Conservation (phyloP, 2,888 invertebrate genomes). For the Coremacera marginata region DNA sequence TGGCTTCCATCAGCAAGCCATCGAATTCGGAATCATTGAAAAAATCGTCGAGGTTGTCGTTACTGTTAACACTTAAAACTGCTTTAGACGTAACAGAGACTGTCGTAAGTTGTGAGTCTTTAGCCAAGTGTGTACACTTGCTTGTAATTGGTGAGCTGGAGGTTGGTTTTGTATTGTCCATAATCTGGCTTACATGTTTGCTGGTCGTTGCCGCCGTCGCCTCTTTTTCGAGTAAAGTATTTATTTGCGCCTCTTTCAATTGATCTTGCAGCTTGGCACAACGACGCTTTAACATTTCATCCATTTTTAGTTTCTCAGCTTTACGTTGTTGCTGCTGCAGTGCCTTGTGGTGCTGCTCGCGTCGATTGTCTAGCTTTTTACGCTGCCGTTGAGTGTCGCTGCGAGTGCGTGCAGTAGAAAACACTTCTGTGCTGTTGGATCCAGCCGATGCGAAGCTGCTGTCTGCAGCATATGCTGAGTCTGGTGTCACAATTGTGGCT, state of each 20-base stretch:
- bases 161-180: not conserved
- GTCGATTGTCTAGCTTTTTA: slow-evolving; percentile 46
- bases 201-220: not conserved
- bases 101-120: not conserved
- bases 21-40: slow-evolving; percentile 64
- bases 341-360: slow-evolving; percentile 53
- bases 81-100: not conserved
- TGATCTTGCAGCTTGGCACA: slow-evolving; percentile 60
- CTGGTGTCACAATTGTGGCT: slow-evolving; percentile 43
- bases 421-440: slow-evolving; percentile 43
- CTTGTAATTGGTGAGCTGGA: not conserved
- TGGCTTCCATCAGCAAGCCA: slow-evolving; percentile 60
- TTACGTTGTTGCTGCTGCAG: slow-evolving; percentile 55
- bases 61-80: not conserved
- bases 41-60: slow-evolving; percentile 52
- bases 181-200: slow-evolving; percentile 26
- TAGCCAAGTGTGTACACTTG: not conserved
- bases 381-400: slow-evolving; percentile 38
- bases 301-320: slow-evolving; percentile 56
- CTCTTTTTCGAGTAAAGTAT: not conserved
- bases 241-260: slow-evolving; percentile 50
- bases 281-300: slow-evolving; percentile 59
- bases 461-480: slow-evolving; percentile 51
- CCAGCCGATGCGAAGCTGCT: slow-evolving; percentile 58
- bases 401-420: slow-evolving; percentile 18